Evolutionary conservation across 2,113 vertebrate species (phyloP), one percentile per base, ranked within the genome.

Genomic region (Setophaga petechia): DNA sequence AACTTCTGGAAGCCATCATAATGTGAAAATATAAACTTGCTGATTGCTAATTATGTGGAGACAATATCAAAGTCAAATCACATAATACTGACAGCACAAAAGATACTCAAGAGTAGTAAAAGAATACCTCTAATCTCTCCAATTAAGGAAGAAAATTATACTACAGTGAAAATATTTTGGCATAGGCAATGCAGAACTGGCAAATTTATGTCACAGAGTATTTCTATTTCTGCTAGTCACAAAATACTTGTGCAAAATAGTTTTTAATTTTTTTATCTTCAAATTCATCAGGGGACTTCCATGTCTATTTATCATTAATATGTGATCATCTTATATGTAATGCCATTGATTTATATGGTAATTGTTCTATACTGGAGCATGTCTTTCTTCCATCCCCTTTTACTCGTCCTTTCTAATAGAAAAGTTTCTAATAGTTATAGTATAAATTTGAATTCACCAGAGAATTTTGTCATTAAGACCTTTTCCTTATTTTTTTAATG

Each of bases 71-170:
- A 91, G 52, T 72, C 83, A 92, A 95, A 88, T 93, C 81, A 46
- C 19, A 41, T 57, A 72, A 61, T 80, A 62, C 76, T 49, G 54
- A 74, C n/a, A 84, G n/a, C 73, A 84, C 43, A 87, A 94, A 92
- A 90, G 65, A 66, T 67, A 71, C 31, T 92, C 69, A 69, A 43
- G 31, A 84, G 43, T 37, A 37, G 31, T 71, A 49, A 63, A 47
- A 65, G 54, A 85, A 86, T 84, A 88, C 55, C 17, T 95, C 35
- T 30, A 85, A 1, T 89, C 21, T 69, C 28, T 89, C 69, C 69
- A 92, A 37, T 82, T 95, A 94, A 93, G 76, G 79, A 84, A 96
- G 68, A 83, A 90, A 96, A 84, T 57, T 78, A 57, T 28, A 68
- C n/a, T 78, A 43, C n/a, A 55, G 17, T 57, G 49, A 93, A 93